These are phyloP conservation scores for Centruroides sculpturatus DNA, from an alignment of 1,140 invertebrate genomes.

Conservation along the genomic window DNA sequence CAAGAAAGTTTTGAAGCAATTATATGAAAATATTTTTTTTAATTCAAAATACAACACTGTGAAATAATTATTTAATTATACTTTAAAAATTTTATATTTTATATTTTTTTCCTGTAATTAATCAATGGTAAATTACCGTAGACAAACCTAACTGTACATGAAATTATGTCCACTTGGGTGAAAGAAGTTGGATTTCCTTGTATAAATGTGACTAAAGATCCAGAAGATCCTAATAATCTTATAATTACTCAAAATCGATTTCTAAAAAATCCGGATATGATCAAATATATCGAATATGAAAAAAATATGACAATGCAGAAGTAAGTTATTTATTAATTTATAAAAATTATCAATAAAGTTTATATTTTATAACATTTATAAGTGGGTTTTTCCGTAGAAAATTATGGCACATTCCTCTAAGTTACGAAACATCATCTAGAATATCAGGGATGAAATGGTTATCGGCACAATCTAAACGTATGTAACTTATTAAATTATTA, in stretches of 20 bases:
- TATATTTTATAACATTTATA: no score
- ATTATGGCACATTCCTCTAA: slow-evolving; percentile 10
- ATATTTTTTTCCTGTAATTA: neutral
- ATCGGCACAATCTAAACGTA: slow-evolving; percentile 3
- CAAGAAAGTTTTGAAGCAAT: no score
- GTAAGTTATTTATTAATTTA: neutral
- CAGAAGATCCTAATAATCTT: neutral
- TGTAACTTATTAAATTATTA: neutral
- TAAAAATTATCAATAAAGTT: no score
- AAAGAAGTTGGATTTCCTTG: slow-evolving; percentile 81
- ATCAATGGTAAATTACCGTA: neutral
- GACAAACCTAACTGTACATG: slow-evolving; percentile 58
- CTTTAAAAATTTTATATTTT: slow-evolving; percentile 11
- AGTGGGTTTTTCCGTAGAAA: neutral
- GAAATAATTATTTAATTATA: neutral
- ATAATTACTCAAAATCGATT: slow-evolving; percentile 5
- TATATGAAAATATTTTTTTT: no score
- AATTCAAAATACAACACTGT: no score
- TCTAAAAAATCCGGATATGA: neutral
- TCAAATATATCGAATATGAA: neutral
- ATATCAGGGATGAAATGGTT: slow-evolving; percentile 4
- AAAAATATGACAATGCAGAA: neutral
- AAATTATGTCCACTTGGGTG: slow-evolving; percentile 83
- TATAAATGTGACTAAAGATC: slow-evolving; percentile 31
- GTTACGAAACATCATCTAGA: slow-evolving; percentile 5